A percentile compares a stretch with the other conserved stretches of the same genome.
phyloP scores from a whole-genome alignment of 1,140 invertebrate genomes.

The Drosophila lini region DNA sequence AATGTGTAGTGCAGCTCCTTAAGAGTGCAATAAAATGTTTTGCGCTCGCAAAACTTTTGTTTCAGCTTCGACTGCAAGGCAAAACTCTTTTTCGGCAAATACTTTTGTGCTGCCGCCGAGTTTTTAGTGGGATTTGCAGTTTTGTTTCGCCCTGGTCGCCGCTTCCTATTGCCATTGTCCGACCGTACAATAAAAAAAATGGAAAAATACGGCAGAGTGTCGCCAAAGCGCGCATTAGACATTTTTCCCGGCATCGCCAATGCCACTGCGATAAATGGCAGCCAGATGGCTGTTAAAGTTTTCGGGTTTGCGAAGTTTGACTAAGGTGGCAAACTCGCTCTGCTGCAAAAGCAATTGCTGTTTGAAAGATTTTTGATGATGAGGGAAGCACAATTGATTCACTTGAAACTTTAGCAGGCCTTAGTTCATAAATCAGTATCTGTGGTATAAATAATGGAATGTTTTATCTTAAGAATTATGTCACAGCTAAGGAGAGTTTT shows the following conservation, averaged over 20 bases:
- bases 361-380: constrained; percentile 56
- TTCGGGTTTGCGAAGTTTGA: constrained; percentile 27
- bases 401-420: constrained; percentile 21
- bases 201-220: constrained; percentile 26
- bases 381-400: constrained; percentile 47
- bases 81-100: constrained; percentile 61
- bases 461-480: neutral
- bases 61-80: constrained; percentile 49
- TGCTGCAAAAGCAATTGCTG: constrained; percentile 42
- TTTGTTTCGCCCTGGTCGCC: constrained; percentile 43
- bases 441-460: neutral
- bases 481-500: neutral
- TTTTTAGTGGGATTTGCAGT: constrained; percentile 72
- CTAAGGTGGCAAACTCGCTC: constrained; percentile 37
- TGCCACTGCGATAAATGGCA: constrained; percentile 62
- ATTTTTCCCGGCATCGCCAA: constrained; percentile 30
- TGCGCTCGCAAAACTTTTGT: constrained; percentile 69
- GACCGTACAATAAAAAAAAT: constrained; percentile 28
- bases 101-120: constrained; percentile 65
- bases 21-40: constrained; percentile 81
- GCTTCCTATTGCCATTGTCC: constrained; percentile 37
- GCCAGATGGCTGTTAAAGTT: constrained; percentile 59
- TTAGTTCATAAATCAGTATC: neutral
- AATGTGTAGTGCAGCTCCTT: constrained; percentile 61
- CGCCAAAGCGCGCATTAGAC: constrained; percentile 59